These are phyloP conservation scores for Microtus ochrogaster DNA, from an alignment of 2,113 vertebrate species.

Conservation along the genomic window DNA sequence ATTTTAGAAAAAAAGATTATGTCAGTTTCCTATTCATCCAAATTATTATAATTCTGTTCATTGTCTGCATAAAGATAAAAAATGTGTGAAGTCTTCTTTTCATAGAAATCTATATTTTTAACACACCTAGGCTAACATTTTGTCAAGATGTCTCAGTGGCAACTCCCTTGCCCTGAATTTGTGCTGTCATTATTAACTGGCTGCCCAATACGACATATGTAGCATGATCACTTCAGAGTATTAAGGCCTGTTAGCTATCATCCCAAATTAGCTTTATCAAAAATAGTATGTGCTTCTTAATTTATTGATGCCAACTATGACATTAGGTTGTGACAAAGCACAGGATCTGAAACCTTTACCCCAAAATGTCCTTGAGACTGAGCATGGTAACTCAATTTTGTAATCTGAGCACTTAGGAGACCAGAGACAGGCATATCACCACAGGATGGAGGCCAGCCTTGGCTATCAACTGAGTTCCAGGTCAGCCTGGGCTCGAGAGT, in stretches of 20 bases:
- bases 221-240: neutral
- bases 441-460: neutral
- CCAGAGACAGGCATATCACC: neutral
- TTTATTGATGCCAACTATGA: slow-evolving; percentile 11
- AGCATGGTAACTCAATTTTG: neutral
- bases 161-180: slow-evolving; percentile 26
- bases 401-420: neutral
- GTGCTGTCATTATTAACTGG: neutral
- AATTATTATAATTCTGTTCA: neutral
- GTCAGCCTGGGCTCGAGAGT: neutral
- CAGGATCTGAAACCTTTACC: slow-evolving; percentile 21
- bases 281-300: slow-evolving; percentile 29
- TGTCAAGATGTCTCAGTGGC: slow-evolving; percentile 31
- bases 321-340: slow-evolving; percentile 37
- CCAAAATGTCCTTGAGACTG: neutral
- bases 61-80: slow-evolving; percentile 41
- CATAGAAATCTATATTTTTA: slow-evolving; percentile 12
- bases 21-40: slow-evolving; percentile 6
- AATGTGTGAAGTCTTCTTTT: slow-evolving; percentile 3
- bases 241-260: slow-evolving; percentile 24
- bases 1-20: neutral
- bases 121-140: slow-evolving; percentile 29
- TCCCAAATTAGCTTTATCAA: slow-evolving; percentile 43
- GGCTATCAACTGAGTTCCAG: neutral
- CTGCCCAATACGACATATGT: neutral